Percentiles rank a stretch among this genome's conserved stretches.
phyloP scores from a whole-genome alignment of 2,888 invertebrate genomes.

The Octonoba sinensis region DNA sequence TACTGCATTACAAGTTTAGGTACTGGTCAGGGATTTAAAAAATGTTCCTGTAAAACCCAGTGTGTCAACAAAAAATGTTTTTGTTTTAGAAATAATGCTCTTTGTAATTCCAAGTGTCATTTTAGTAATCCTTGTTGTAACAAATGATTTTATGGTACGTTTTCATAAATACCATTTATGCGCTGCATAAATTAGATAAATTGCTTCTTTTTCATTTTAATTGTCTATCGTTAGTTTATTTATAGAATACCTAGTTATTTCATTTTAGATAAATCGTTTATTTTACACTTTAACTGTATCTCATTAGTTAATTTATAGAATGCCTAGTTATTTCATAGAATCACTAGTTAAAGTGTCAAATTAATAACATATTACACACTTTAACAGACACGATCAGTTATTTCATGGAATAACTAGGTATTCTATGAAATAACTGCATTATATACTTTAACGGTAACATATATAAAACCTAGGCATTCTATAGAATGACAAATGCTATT shows the following conservation, averaged over 20 bases:
- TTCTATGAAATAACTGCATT: conserved; percentile 56
- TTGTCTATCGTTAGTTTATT: conserved; percentile 31
- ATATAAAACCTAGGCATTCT: no score
- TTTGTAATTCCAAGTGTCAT: conserved; percentile 33
- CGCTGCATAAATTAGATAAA: conserved; percentile 56
- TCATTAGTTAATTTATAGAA: no score
- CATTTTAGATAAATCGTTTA: no score
- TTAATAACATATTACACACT: conserved; percentile 55
- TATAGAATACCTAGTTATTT: no score
- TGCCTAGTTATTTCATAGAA: no score
- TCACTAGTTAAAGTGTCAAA: conserved; percentile 36
- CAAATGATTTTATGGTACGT: conserved; percentile 50
- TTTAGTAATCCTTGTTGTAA: conserved; percentile 41
- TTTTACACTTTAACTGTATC: no score
- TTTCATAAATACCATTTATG: conserved; percentile 52
- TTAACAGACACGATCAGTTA: conserved; percentile 58
- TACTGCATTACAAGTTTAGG: no score
- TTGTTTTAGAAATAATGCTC: conserved; percentile 41
- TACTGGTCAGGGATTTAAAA: no score
- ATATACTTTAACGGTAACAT: conserved; percentile 54
- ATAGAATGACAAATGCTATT: no score
- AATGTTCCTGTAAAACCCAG: conserved; percentile 52
- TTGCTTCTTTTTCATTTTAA: conserved; percentile 53
- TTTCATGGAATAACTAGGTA: conserved; percentile 56
- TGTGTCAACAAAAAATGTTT: conserved; percentile 52